Conservation (phyloP, 2,888 invertebrate genomes). For the Acrobasis repandana region DNA sequence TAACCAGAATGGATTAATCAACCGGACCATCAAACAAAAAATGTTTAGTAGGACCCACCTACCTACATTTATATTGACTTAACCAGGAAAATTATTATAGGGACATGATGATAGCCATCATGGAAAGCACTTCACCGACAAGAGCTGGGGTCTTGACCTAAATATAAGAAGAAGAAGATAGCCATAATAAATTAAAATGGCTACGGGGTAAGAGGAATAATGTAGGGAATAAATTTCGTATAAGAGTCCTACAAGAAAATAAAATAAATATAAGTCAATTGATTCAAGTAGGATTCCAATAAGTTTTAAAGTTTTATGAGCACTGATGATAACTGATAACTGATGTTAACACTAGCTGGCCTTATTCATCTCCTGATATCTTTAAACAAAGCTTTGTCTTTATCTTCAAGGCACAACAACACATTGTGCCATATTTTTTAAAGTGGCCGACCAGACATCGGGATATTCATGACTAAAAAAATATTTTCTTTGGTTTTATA, state of each 20-base stretch:
- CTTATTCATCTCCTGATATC: constrained; percentile 38
- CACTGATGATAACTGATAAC: constrained; percentile 41
- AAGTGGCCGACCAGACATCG: not conserved
- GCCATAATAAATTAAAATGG: not conserved
- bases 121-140: too few relatives aligned
- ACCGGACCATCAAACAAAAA: too few relatives aligned
- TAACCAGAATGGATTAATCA: too few relatives aligned
- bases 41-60: too few relatives aligned
- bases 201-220: not conserved
- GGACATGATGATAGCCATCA: too few relatives aligned
- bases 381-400: constrained; percentile 33
- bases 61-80: too few relatives aligned
- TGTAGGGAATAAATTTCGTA: constrained; percentile 25
- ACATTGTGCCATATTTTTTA: constrained; percentile 7
- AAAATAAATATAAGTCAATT: constrained; percentile 36
- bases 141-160: too few relatives aligned
- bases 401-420: constrained; percentile 28
- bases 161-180: too few relatives aligned
- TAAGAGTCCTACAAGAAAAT: constrained; percentile 46
- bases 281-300: constrained; percentile 27
- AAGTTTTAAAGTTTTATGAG: constrained; percentile 31
- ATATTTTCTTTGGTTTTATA: not conserved
- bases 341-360: constrained; percentile 44
- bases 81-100: too few relatives aligned
- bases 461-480: not conserved